These are phyloP conservation scores for Oncorhynchus gorbuscha DNA, from an alignment of 2,113 vertebrate species.

Conservation along the genomic window DNA sequence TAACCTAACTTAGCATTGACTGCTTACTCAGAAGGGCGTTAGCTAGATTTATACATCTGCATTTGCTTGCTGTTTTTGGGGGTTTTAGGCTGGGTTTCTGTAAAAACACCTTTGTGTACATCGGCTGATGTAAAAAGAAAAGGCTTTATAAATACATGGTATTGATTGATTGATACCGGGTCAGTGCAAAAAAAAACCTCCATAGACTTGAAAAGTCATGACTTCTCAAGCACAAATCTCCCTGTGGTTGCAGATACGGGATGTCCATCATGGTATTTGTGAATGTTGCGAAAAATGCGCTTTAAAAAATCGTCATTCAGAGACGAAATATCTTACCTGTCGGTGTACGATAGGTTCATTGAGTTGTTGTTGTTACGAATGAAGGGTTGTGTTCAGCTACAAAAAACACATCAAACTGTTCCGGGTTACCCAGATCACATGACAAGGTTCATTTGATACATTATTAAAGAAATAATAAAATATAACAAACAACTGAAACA, in stretches of 20 bases:
- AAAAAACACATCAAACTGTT: constrained; percentile 51
- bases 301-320: constrained; percentile 16
- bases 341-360: constrained; percentile 50
- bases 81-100: too few relatives aligned
- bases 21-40: constrained; percentile 9
- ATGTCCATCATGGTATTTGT: background rate
- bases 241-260: background rate
- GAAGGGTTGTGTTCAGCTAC: constrained; percentile 65
- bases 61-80: too few relatives aligned
- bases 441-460: constrained; percentile 5
- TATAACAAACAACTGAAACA: too few relatives aligned
- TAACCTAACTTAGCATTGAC: background rate
- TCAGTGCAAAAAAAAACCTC: constrained; percentile 29
- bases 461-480: too few relatives aligned
- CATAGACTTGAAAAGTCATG: constrained; percentile 36
- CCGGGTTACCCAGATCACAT: constrained; percentile 65
- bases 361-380: constrained; percentile 40
- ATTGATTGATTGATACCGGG: constrained; percentile 37
- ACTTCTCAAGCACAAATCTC: constrained; percentile 2
- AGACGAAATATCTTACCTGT: constrained; percentile 59
- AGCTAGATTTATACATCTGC: constrained; percentile 3
- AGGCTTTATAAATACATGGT: too few relatives aligned
- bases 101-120: too few relatives aligned
- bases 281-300: background rate
- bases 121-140: too few relatives aligned